Base-by-base conservation (phyloP, 2,797 vertebrate species). In the Eidolon dupreanum region DNA sequence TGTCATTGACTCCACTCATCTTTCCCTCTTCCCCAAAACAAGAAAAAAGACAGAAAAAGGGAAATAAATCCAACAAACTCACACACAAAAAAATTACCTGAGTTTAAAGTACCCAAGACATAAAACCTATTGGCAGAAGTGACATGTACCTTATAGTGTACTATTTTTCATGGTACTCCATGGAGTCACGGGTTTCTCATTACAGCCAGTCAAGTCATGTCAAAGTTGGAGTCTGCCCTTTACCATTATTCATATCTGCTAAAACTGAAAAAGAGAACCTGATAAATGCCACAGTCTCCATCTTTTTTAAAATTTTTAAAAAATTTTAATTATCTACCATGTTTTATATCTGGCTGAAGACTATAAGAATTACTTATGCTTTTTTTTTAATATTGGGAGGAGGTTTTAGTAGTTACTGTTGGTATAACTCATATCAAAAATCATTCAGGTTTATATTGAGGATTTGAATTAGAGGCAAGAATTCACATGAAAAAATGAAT, bases 301-400 rank as follows among this genome's bases (percentile, higher is more conserved):
- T 49, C 46, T 49, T 49, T 49, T 49, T 49, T 49, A 49, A 49
- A 33, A 33, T 33, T 33, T 33, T 33, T 33, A 33, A 33, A 33
- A 33, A 33, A 33, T 49, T 49, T 49, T 49, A 49, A 49, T 49
- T 49, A 97, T 93, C 94, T 95, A 92, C 98, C 91, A 88, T 88
- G 41, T 96, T 98, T 98, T 98, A 97, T 96, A 94, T 98, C 95
- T 98, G 82, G 84, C 74, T 90, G 65, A 98, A 98, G 87, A 97
- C 95, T 97, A 88, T 43, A 88, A 77, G 70, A 97, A 95, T 98
- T 98, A 96, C 88, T 97, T 96, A 98, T 96, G 74, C 28, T 26
- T 59, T 59, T 97, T 97, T 94, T 55, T 97, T 93, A 97, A 97
- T 96, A 96, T 88, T 96, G 26, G 43, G 41, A 87, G 16, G 17